Conservation (phyloP, 2,888 invertebrate species). For the Drosophila nigricruria region DNA sequence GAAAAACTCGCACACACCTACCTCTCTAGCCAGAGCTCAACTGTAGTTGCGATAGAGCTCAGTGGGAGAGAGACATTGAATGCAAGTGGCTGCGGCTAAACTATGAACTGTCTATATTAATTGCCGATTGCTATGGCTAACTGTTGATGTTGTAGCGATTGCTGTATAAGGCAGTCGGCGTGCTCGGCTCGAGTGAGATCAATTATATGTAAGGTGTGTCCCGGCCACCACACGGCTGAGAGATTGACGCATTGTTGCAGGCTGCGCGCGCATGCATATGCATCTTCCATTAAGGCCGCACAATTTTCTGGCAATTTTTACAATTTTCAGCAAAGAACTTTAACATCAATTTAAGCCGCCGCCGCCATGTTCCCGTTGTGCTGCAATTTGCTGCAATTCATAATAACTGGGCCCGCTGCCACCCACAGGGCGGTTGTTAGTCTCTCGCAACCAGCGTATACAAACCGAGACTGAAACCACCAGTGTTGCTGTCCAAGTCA, state of each 20-base stretch:
- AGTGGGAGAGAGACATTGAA: not conserved
- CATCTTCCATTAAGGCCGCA: conserved; percentile 58
- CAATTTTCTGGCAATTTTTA: conserved; percentile 50
- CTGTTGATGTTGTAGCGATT: conserved; percentile 71
- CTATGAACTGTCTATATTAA: conserved; percentile 18
- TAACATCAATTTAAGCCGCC: conserved; percentile 43
- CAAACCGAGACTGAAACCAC: conserved; percentile 46
- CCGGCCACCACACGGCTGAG: conserved; percentile 61
- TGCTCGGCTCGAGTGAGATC: conserved; percentile 36
- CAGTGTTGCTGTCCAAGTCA: conserved; percentile 52
- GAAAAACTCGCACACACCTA: conserved; percentile 44
- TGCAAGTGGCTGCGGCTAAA: not conserved
- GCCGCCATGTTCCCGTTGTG: conserved; percentile 48
- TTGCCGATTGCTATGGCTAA: conserved; percentile 52
- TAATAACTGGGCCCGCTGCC: conserved; percentile 77
- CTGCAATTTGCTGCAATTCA: conserved; percentile 75
- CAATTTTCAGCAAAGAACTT: conserved; percentile 37
- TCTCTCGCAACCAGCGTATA: conserved; percentile 34
- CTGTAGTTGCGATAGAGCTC: conserved; percentile 22
- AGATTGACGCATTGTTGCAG: conserved; percentile 31
- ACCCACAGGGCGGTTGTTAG: conserved; percentile 81
- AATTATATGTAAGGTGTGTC: conserved; percentile 68
- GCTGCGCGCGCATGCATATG: conserved; percentile 22
- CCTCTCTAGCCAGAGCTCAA: conserved; percentile 13
- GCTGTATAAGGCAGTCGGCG: conserved; percentile 37